These are phyloP conservation scores for Petaurus breviceps DNA, from an alignment of 2,113 vertebrate genomes.

Conservation along the genomic window DNA sequence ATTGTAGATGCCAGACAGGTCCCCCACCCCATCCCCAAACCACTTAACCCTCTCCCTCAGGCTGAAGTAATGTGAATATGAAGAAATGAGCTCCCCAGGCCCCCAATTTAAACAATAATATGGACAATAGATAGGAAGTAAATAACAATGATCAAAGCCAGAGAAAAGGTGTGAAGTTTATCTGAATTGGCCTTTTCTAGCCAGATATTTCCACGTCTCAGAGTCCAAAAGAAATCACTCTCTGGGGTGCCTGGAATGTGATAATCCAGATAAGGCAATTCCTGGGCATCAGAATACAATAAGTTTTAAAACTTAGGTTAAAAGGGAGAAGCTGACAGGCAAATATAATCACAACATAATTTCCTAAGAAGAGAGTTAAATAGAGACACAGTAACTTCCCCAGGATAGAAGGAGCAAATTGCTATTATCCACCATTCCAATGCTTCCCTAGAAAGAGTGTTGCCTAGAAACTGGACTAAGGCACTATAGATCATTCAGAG, in stretches of 20 bases:
- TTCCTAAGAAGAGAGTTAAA: background rate
- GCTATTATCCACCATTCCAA: background rate
- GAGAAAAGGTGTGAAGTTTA: slow-evolving; percentile 59
- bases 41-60: background rate
- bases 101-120: slow-evolving; percentile 36
- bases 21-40: background rate
- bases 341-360: background rate
- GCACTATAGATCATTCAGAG: background rate
- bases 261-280: slow-evolving; percentile 37
- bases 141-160: background rate
- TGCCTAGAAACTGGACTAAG: background rate
- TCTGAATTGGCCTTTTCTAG: slow-evolving; percentile 44
- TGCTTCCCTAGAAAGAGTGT: background rate
- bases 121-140: background rate
- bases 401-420: background rate
- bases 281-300: background rate
- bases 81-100: background rate
- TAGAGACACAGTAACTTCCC: background rate
- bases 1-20: slow-evolving; percentile 19
- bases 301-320: background rate
- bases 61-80: slow-evolving; percentile 33
- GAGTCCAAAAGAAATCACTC: slow-evolving; percentile 40
- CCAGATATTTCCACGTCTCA: slow-evolving; percentile 47
- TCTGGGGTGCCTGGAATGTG: slow-evolving; percentile 4
- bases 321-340: background rate